These are phyloP conservation scores for Bellardia pandia DNA, from an alignment of 2,888 invertebrate genomes.

Conservation along the genomic window DNA sequence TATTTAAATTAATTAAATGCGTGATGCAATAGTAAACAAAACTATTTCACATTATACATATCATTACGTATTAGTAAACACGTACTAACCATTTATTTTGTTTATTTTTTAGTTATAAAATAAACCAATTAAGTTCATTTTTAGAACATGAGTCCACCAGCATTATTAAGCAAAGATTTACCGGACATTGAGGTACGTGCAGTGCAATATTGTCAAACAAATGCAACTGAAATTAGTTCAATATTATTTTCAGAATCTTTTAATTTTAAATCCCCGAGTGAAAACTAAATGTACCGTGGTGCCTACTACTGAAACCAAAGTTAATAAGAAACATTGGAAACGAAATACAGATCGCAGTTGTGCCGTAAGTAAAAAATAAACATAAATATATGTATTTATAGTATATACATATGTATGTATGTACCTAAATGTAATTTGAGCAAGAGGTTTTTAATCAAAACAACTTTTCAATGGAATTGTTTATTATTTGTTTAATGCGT, in stretches of 20 bases:
- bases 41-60: neutral
- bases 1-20: neutral
- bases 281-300: slow-evolving; percentile 90
- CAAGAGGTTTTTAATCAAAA: no score
- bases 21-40: slow-evolving; percentile 1
- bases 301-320: slow-evolving; percentile 94
- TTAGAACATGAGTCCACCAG: slow-evolving; percentile 83
- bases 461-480: no score
- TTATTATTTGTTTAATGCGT: no score
- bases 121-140: neutral
- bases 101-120: slow-evolving; percentile 44
- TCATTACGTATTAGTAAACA: neutral
- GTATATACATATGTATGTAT: no score
- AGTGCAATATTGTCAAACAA: neutral
- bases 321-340: slow-evolving; percentile 97
- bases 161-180: slow-evolving; percentile 88
- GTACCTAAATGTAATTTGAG: no score
- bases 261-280: slow-evolving; percentile 93
- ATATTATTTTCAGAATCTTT: slow-evolving; percentile 88
- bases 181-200: slow-evolving; percentile 92
- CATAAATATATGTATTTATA: no score
- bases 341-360: slow-evolving; percentile 94
- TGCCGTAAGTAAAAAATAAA: slow-evolving; percentile 86
- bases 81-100: neutral
- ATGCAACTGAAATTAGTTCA: neutral